Percentiles rank a stretch among this genome's conserved stretches.
phyloP scores from a whole-genome alignment of 2,888 invertebrate genomes.

The Harpagoxenus sublaevis region DNA sequence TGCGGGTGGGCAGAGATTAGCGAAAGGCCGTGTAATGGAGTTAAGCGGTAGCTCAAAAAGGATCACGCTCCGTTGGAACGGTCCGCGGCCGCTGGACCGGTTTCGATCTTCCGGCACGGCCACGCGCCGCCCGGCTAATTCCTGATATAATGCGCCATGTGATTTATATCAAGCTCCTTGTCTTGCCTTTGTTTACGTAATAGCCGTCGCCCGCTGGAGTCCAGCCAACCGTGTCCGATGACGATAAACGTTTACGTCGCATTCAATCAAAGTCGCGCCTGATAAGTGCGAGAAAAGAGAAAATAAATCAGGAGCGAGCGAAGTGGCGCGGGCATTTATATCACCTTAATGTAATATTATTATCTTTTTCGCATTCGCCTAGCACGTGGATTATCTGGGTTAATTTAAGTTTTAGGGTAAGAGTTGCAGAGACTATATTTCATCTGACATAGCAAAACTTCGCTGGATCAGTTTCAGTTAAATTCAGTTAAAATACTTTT shows the following conservation, averaged over 20 bases:
- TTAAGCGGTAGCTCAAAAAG: constrained; percentile 79
- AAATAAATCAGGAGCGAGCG: constrained; percentile 59
- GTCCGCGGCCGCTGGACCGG: constrained; percentile 68
- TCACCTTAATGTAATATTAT: constrained; percentile 21
- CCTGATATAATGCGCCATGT: constrained; percentile 68
- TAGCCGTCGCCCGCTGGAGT: constrained; percentile 62
- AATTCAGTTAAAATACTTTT: background rate
- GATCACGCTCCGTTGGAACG: constrained; percentile 78
- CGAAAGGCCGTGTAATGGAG: constrained; percentile 77
- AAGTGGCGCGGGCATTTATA: constrained; percentile 19
- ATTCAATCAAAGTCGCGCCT: constrained; percentile 64
- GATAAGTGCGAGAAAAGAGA: constrained; percentile 62
- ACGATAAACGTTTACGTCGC: constrained; percentile 69
- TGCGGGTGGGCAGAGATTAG: constrained; percentile 75
- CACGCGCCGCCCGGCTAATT: constrained; percentile 69
- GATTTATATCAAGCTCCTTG: constrained; percentile 66
- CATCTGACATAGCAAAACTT: background rate
- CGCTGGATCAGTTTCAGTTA: background rate
- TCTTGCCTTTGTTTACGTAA: constrained; percentile 73
- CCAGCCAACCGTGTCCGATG: constrained; percentile 68
- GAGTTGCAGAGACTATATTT: background rate
- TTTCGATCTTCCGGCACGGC: constrained; percentile 56
- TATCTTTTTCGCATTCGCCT: background rate
- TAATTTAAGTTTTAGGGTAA: constrained; percentile 14
- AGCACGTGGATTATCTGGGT: background rate